phyloP scores from a whole-genome alignment of 2,888 invertebrate genomes.

The Lithophane leautieri region DNA sequence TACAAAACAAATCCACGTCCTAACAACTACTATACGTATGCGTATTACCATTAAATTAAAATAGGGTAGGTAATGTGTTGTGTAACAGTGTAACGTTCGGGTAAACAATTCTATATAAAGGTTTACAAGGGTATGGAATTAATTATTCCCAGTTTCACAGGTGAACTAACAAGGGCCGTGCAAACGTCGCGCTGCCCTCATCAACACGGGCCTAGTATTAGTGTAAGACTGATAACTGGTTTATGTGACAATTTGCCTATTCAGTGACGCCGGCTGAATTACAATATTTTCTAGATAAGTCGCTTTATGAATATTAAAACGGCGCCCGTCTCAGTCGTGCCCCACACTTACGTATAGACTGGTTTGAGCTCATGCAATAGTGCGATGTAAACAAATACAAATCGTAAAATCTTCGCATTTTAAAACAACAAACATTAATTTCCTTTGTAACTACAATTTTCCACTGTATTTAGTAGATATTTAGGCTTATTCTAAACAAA shows the following conservation, averaged over 20 bases:
- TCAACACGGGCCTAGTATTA: conserved; percentile 70
- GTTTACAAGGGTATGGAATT: conserved; percentile 71
- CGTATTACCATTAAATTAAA: conserved; percentile 65
- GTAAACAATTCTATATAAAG: conserved; percentile 68
- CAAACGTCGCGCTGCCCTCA: conserved; percentile 66
- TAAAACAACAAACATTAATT: conserved; percentile 5
- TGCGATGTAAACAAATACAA: conserved; percentile 27
- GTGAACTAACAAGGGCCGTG: conserved; percentile 74
- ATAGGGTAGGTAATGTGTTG: conserved; percentile 67
- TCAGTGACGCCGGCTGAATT: conserved; percentile 55
- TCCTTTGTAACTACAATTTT: neutral
- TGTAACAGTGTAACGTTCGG: conserved; percentile 66
- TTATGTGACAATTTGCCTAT: conserved; percentile 67
- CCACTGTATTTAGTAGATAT: neutral
- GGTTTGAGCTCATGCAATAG: conserved; percentile 7
- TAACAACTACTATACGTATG: conserved; percentile 49
- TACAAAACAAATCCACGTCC: conserved; percentile 53
- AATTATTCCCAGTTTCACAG: conserved; percentile 76
- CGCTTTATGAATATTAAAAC: conserved; percentile 56
- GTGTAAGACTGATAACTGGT: conserved; percentile 72
- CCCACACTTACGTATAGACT: neutral
- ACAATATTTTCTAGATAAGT: conserved; percentile 58
- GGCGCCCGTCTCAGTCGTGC: neutral
- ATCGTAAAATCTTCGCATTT: conserved; percentile 22
- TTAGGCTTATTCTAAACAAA: neutral